Conservation (phyloP, 2,113 vertebrate genomes). For the Mirounga angustirostris region DNA sequence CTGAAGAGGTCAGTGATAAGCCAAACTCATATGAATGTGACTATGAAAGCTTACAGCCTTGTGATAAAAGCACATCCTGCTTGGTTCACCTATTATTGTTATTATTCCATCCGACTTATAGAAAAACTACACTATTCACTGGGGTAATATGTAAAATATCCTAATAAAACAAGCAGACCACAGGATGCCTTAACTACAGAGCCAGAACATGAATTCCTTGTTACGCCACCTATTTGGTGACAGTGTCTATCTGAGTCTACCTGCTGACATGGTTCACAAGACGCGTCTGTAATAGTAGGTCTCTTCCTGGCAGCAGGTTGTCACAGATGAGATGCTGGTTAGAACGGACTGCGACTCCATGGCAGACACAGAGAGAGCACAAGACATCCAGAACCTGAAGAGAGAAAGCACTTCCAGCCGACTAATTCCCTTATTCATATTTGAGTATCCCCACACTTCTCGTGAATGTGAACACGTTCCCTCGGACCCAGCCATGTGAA, state of each 20-base stretch:
- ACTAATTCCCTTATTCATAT: neutral
- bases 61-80: neutral
- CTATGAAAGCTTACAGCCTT: neutral
- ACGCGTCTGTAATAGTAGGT: conserved; percentile 95
- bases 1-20: neutral
- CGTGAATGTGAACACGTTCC: neutral
- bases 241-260: conserved; percentile 78
- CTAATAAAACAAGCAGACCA: neutral
- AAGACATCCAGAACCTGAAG: conserved; percentile 95
- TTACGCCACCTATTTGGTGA: neutral
- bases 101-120: neutral
- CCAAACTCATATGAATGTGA: neutral
- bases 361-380: conserved; percentile 97
- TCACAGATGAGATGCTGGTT: conserved; percentile 99
- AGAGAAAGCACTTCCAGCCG: neutral
- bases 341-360: conserved; percentile 96
- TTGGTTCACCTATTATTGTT: neutral
- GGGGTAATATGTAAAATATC: neutral
- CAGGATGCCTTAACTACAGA: too few species aligned
- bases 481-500: neutral
- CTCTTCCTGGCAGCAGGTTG: conserved; percentile 96
- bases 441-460: fast-evolving
- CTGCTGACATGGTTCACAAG: conserved; percentile 97
- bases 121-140: neutral
- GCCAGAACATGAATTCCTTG: fast-evolving